A percentile compares a stretch with the other conserved stretches of the same genome.
Conservation (phyloP, 2,113 vertebrate species). For the Xyliphius kryptos region DNA sequence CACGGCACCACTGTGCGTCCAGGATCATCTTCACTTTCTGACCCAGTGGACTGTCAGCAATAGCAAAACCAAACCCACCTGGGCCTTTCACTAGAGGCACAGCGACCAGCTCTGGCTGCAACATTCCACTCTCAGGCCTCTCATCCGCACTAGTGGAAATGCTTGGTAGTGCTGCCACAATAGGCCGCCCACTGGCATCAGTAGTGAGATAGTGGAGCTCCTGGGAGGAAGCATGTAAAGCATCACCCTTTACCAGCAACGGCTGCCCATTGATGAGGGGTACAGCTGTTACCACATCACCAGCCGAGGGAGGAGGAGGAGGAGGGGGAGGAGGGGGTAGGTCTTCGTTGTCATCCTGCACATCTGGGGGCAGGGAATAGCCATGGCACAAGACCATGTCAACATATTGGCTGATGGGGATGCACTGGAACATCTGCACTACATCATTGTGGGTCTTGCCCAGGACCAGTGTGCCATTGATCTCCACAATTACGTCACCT, state of each 20-base stretch:
- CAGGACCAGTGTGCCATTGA: slow-evolving; percentile 85
- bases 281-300: slow-evolving; percentile 59
- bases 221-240: slow-evolving; percentile 56
- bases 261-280: slow-evolving; percentile 67
- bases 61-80: slow-evolving; percentile 93
- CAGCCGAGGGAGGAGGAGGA: slow-evolving; percentile 45
- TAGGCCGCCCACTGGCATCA: slow-evolving; percentile 68
- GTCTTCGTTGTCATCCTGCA: slow-evolving; percentile 60
- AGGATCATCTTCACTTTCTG: slow-evolving; percentile 99
- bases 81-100: slow-evolving; percentile 87
- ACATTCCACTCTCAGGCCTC: slow-evolving; percentile 57
- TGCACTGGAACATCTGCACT: slow-evolving; percentile 95
- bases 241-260: slow-evolving; percentile 55
- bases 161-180: slow-evolving; percentile 61
- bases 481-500: slow-evolving; percentile 97
- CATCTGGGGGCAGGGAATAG: slow-evolving; percentile 88
- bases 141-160: slow-evolving; percentile 71
- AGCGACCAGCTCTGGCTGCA: slow-evolving; percentile 84
- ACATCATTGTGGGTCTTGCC: slow-evolving; percentile 96
- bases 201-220: slow-evolving; percentile 68
- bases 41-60: slow-evolving; percentile 90
- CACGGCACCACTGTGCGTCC: slow-evolving; percentile 95
- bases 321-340: slow-evolving; percentile 41
- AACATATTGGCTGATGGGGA: slow-evolving; percentile 89
- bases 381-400: slow-evolving; percentile 91